A percentile compares a stretch with the other conserved stretches of the same genome.
Evolutionary conservation across 2,113 vertebrate genomes (phyloP).

Genomic region (Ciconia maguari): DNA sequence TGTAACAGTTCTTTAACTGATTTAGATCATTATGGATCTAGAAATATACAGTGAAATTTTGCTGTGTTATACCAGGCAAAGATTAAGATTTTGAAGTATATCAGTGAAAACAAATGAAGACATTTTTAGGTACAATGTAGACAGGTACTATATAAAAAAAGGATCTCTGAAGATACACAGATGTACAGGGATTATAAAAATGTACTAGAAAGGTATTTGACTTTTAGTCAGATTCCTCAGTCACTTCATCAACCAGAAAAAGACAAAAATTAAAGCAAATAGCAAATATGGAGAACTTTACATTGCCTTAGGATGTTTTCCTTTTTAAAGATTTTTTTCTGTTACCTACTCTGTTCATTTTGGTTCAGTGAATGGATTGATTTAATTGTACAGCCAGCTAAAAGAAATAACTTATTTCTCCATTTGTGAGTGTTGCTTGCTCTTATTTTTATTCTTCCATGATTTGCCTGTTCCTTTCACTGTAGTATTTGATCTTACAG

Average conservation of each 20-base stretch:
- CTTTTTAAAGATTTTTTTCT: not conserved
- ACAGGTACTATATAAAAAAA: not conserved
- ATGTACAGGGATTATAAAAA: not conserved
- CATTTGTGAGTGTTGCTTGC: not conserved
- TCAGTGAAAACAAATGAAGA: not conserved
- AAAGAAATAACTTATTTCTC: not conserved
- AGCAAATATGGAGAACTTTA: not conserved
- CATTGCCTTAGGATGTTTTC: not conserved
- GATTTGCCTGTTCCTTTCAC: not conserved
- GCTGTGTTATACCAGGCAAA: not conserved
- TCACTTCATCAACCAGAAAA: not conserved
- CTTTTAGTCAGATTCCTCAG: not conserved
- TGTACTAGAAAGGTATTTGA: not conserved
- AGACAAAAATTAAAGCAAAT: not conserved
- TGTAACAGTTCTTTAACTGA: not conserved
- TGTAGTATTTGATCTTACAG: not conserved
- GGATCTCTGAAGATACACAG: not conserved
- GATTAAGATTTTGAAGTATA: not conserved
- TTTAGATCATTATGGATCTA: not conserved
- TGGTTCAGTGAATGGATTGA: not conserved
- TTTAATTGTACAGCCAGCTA: not conserved
- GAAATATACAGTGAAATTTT: not conserved
- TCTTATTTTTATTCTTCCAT: not conserved
- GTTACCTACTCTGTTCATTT: not conserved
- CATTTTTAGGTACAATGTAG: not conserved